A percentile compares a stretch with the other conserved stretches of the same genome.
Conservation (phyloP, 1,140 invertebrate genomes). For the Paraescarpia echinospica region DNA sequence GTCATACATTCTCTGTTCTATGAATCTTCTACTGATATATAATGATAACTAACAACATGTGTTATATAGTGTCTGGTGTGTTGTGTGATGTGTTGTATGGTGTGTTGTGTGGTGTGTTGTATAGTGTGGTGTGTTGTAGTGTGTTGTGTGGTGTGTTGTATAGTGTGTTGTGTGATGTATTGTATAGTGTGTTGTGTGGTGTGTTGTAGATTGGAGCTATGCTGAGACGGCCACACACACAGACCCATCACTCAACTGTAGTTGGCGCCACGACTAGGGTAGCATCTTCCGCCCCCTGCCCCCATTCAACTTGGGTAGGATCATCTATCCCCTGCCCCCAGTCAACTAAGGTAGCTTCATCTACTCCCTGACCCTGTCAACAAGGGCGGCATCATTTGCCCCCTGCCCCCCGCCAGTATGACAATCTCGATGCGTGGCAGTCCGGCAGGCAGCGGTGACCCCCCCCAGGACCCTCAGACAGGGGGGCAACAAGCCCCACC, state of each 20-base stretch:
- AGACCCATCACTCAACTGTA: too few species aligned
- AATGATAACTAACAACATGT: background rate
- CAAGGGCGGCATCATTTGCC: background rate
- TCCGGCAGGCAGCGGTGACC: slow-evolving; percentile 50
- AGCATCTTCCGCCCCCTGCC: too few species aligned
- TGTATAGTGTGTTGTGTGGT: background rate
- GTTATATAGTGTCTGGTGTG: background rate
- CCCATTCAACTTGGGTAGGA: too few species aligned
- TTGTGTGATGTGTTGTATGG: background rate
- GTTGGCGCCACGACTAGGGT: too few species aligned
- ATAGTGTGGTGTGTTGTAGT: background rate
- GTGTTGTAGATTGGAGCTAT: background rate
- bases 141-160: background rate
- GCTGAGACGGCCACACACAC: background rate
- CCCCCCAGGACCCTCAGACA: slow-evolving; percentile 47
- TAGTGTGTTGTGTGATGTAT: background rate
- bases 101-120: background rate
- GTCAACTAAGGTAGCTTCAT: too few species aligned
- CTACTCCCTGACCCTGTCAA: background rate
- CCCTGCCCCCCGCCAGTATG: slow-evolving; percentile 37
- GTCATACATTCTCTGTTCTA: too few species aligned
- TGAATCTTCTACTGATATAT: too few species aligned
- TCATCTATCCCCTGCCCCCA: too few species aligned
- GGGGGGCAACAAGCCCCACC: slow-evolving; percentile 23
- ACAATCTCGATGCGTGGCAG: slow-evolving; percentile 57